These are phyloP conservation scores for Caloenas nicobarica DNA, from an alignment of 2,113 vertebrate genomes.

Conservation along the genomic window DNA sequence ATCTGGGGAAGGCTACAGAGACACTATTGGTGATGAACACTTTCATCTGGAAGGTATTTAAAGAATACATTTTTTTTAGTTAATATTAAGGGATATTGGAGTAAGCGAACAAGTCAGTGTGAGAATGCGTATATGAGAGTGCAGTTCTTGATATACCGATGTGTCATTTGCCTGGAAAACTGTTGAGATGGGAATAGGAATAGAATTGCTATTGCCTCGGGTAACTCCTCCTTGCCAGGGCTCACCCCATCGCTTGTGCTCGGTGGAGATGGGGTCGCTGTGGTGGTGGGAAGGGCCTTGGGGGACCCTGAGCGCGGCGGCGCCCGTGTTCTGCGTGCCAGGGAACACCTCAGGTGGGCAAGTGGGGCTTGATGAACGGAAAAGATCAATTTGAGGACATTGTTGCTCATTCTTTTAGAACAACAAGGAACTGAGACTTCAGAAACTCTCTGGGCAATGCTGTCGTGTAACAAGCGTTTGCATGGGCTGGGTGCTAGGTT, in stretches of 20 bases:
- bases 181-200: neutral
- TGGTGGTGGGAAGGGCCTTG: neutral
- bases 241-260: neutral
- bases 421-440: neutral
- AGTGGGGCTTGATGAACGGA: neutral
- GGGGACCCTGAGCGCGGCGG: neutral
- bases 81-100: neutral
- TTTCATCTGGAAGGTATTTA: slow-evolving; percentile 93
- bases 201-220: neutral
- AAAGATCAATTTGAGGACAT: neutral
- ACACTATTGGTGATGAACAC: slow-evolving; percentile 85
- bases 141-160: neutral
- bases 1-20: slow-evolving; percentile 83
- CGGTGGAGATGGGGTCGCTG: neutral
- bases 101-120: neutral
- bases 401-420: neutral
- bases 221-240: neutral
- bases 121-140: neutral
- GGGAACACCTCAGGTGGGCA: neutral
- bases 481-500: neutral
- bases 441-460: neutral
- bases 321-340: neutral
- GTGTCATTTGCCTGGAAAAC: neutral
- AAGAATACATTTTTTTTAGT: neutral
- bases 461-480: neutral